Conservation (phyloP, 1,140 invertebrate genomes). For the Drosophila tsacasi region DNA sequence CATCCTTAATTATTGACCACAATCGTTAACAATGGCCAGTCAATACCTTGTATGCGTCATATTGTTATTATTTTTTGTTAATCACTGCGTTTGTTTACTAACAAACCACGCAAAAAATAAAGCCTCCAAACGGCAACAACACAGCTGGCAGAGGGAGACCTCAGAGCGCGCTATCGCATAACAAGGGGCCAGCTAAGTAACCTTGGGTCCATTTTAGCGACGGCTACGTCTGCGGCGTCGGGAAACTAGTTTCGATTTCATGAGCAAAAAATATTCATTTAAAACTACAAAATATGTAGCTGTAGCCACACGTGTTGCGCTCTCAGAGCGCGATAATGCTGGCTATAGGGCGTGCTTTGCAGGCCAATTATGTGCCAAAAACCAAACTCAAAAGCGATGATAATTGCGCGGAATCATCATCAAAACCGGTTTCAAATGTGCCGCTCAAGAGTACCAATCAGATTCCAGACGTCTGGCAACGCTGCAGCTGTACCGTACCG, state of each 20-base stretch:
- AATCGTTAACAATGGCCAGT: background rate
- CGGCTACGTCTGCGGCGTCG: conserved; percentile 51
- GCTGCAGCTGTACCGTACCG: background rate
- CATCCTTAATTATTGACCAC: background rate
- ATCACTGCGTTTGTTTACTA: conserved; percentile 51
- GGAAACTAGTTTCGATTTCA: conserved; percentile 66
- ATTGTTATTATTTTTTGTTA: conserved; percentile 7
- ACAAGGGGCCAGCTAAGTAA: conserved; percentile 29
- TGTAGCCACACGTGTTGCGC: conserved; percentile 34
- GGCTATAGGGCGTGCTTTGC: conserved; percentile 4
- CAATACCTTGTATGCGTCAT: conserved; percentile 7
- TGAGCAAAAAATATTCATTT: conserved; percentile 22
- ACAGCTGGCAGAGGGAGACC: conserved; percentile 36
- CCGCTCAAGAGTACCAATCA: background rate
- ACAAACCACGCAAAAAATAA: conserved; percentile 47
- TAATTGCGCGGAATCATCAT: background rate
- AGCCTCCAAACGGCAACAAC: conserved; percentile 39
- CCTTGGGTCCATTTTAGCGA: conserved; percentile 63
- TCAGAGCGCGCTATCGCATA: conserved; percentile 54
- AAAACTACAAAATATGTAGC: conserved; percentile 10
- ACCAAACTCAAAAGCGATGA: background rate
- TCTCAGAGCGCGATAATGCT: conserved; percentile 16
- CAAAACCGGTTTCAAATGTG: conserved; percentile 31
- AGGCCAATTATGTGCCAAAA: conserved; percentile 38
- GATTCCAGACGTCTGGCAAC: conserved; percentile 9